Percentiles rank a stretch among this genome's conserved stretches.
Conservation (phyloP, 2,888 invertebrate genomes). For the Sinhomidia bicolor region DNA sequence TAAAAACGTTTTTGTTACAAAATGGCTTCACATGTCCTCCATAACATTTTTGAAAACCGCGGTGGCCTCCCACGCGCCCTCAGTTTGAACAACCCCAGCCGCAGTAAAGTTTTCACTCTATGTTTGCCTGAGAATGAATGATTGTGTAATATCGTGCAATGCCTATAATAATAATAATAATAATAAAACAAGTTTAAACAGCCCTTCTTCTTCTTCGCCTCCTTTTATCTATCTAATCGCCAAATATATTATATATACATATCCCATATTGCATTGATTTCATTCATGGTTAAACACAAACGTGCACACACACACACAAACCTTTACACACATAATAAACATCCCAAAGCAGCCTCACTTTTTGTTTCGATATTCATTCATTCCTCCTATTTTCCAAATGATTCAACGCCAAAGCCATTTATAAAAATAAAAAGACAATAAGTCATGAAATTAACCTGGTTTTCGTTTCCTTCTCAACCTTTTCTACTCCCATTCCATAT, state of each 20-base stretch:
- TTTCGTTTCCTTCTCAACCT: background rate
- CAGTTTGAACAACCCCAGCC: background rate
- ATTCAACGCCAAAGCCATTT: constrained; percentile 21
- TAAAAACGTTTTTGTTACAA: background rate
- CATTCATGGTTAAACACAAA: background rate
- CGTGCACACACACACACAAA: background rate
- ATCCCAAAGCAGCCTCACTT: too few species aligned
- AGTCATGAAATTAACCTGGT: constrained; percentile 17
- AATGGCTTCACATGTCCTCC: constrained; percentile 11
- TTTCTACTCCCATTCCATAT: too few species aligned
- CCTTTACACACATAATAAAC: too few species aligned
- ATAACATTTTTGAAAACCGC: constrained; percentile 16
- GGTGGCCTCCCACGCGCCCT: constrained; percentile 2
- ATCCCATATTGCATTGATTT: constrained; percentile 24
- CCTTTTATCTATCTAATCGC: background rate
- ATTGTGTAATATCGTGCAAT: constrained; percentile 33
- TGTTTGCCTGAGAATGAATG: constrained; percentile 2
- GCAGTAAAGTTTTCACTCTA: constrained; percentile 29
- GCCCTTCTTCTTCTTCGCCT: background rate
- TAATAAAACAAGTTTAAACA: too few species aligned
- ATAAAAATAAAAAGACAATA: constrained; percentile 10
- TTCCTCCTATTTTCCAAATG: background rate
- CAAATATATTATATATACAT: background rate
- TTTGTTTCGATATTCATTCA: background rate
- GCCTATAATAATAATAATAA: too few species aligned